phyloP scores from a whole-genome alignment of 2,888 invertebrate species.

The Heliconius aoede region DNA sequence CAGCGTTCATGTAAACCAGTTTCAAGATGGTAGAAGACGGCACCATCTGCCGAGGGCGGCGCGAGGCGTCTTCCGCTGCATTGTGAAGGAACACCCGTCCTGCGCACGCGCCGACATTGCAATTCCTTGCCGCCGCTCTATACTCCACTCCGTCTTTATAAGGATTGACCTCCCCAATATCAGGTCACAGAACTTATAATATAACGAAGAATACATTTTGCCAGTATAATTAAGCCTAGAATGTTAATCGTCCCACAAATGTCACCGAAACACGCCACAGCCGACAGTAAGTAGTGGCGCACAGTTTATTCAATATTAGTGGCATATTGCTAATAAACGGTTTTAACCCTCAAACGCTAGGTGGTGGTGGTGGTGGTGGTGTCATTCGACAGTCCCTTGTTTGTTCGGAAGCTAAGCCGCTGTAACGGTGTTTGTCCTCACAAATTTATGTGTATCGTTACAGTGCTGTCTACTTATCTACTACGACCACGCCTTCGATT shows the following conservation, averaged over 20 bases:
- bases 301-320: constrained; percentile 46
- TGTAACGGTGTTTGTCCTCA: constrained; percentile 77
- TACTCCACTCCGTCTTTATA: constrained; percentile 49
- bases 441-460: constrained; percentile 79
- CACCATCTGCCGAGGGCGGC: constrained; percentile 77
- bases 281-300: constrained; percentile 19
- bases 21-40: constrained; percentile 61
- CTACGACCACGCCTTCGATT: constrained; percentile 76
- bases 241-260: constrained; percentile 36
- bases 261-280: constrained; percentile 37
- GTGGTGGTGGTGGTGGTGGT: no score
- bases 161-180: constrained; percentile 50
- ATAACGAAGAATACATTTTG: constrained; percentile 41
- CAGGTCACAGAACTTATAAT: constrained; percentile 56
- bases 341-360: constrained; percentile 65
- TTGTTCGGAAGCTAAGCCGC: constrained; percentile 79
- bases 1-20: constrained; percentile 58
- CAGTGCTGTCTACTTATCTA: constrained; percentile 81
- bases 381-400: constrained; percentile 74
- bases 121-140: constrained; percentile 49
- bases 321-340: constrained; percentile 67
- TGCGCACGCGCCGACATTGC: constrained; percentile 74
- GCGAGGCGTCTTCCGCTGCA: constrained; percentile 80
- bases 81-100: constrained; percentile 70
- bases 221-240: constrained; percentile 38